phyloP scores from a whole-genome alignment of 2,797 vertebrate species.

The Spinus pinus region DNA sequence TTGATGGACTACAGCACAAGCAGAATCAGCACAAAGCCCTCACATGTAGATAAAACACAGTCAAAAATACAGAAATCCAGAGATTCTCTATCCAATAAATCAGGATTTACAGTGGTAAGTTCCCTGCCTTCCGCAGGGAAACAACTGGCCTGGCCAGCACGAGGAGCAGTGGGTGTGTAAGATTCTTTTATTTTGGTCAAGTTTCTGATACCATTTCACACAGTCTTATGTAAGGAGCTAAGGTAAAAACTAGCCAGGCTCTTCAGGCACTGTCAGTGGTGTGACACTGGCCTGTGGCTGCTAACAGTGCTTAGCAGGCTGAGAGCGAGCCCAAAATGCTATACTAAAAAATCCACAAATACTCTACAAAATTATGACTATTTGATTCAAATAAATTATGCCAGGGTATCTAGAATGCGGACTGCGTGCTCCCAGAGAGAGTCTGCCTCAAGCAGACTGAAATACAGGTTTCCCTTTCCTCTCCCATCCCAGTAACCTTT shows the following conservation, averaged over 20 bases:
- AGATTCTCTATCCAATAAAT: background rate
- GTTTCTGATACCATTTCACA: background rate
- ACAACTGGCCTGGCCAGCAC: background rate
- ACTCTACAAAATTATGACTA: background rate
- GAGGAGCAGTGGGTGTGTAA: background rate
- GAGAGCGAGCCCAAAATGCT: background rate
- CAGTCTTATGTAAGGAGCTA: background rate
- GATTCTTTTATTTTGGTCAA: background rate
- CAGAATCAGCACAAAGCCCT: background rate
- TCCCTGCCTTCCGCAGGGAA: background rate
- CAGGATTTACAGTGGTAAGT: background rate
- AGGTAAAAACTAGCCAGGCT: background rate
- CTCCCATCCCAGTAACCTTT: background rate
- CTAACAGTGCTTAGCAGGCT: fast-evolving
- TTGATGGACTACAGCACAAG: background rate
- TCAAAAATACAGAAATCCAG: background rate
- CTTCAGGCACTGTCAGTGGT: background rate
- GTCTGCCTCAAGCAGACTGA: background rate
- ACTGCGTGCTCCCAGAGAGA: background rate
- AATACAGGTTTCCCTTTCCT: background rate
- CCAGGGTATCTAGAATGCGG: background rate
- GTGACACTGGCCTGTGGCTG: fast-evolving
- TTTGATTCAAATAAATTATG: background rate
- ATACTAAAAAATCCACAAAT: background rate
- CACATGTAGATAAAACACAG: background rate